Evolutionary conservation across 1,140 invertebrate genomes (phyloP).

Genomic region (Drosophila quadrilineata): DNA sequence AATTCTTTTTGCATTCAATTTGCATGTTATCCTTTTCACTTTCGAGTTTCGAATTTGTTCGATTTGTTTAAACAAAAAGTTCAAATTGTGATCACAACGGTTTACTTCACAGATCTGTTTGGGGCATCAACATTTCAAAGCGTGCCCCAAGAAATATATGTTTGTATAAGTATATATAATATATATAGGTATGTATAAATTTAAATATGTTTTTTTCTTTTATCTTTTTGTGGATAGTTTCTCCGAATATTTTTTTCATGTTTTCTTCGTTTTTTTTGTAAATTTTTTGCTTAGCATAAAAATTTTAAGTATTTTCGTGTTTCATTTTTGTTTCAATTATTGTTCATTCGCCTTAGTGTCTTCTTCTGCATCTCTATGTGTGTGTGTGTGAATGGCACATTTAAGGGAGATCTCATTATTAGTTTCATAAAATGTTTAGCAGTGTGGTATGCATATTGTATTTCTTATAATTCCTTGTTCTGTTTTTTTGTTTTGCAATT

Average conservation of each 20-base stretch:
- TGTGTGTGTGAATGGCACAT: conserved; percentile 64
- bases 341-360: conserved; percentile 47
- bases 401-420: conserved; percentile 42
- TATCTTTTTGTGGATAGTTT: conserved; percentile 14
- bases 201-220: conserved; percentile 22
- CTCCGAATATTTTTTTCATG: too few species aligned
- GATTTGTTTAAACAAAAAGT: conserved; percentile 54
- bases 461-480: conserved; percentile 3
- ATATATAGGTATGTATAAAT: conserved; percentile 3
- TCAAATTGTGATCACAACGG: conserved; percentile 73
- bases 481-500: conserved; percentile 9
- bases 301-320: conserved; percentile 29
- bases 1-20: conserved; percentile 30
- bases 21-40: conserved; percentile 1
- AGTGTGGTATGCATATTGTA: conserved; percentile 46
- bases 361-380: conserved; percentile 17
- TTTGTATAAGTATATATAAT: conserved; percentile 12
- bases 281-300: conserved; percentile 2
- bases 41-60: conserved; percentile 29
- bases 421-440: conserved; percentile 16
- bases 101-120: conserved; percentile 73
- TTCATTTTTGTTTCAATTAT: conserved; percentile 37
- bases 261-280: conserved; percentile 1
- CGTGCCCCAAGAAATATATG: conserved; percentile 64
- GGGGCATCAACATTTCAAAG: conserved; percentile 64